phyloP scores from a whole-genome alignment of 2,888 invertebrate species.

The Oligia fasciuncula region DNA sequence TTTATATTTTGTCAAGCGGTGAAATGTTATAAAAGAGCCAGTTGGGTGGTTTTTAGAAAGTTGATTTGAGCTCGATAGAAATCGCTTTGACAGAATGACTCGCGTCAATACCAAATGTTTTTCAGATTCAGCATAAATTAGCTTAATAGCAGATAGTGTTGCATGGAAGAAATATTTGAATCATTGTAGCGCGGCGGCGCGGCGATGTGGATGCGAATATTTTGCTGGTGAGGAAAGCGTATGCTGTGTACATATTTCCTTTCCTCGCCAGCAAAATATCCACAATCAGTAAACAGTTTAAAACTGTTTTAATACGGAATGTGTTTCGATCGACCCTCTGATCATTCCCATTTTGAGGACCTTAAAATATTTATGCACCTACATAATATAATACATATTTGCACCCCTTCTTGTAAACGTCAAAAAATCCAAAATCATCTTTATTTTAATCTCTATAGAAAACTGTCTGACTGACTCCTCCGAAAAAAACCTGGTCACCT shows the following conservation, averaged over 20 bases:
- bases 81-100: constrained; percentile 1
- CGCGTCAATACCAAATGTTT: background rate
- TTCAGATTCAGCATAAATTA: constrained; percentile 1
- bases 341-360: background rate
- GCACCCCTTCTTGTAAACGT: background rate
- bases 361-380: background rate
- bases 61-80: background rate
- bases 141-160: background rate
- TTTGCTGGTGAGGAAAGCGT: background rate
- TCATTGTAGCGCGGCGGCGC: background rate
- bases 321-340: background rate
- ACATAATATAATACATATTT: too few relatives aligned
- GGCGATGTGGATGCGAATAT: background rate
- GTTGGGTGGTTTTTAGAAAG: constrained; percentile 8
- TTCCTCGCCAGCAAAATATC: background rate
- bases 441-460: background rate
- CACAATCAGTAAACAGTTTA: background rate
- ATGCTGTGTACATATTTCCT: background rate
- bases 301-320: background rate
- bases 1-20: constrained; percentile 16
- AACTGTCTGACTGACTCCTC: background rate
- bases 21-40: background rate
- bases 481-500: background rate
- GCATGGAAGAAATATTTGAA: background rate
- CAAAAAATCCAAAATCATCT: background rate